Base-by-base conservation (phyloP, 2,888 invertebrate genomes). In the Theretra japonica region DNA sequence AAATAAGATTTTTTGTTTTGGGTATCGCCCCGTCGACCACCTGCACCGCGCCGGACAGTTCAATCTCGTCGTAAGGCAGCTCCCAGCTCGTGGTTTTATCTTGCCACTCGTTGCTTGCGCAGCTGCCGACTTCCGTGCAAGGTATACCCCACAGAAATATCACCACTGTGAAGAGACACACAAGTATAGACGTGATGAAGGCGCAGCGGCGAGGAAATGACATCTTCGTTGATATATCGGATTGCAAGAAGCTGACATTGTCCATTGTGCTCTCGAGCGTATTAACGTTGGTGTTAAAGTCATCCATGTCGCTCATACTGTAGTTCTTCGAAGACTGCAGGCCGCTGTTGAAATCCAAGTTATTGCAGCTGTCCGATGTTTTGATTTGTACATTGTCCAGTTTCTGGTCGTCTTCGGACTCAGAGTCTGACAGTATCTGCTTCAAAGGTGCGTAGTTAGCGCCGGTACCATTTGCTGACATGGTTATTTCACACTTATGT, bases 141-240 rank as follows among this genome's bases (percentile, higher is more conserved):
- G 97, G 97, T 79, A 97, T 90, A 19, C 96, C 95, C 96, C 96
- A 97, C 7, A 97, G 90, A 84, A 97, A 98, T 82, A 96, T 95
- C 59, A 97, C 91, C 69, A 97, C 96, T 8, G 97, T 97, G 73
- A 96, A 91, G 74, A 97, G 89, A 84, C 97, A 98, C 70, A 96
- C 86, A 62, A 97, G 85, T 76, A 97, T 95, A 0, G 97, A 97
- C 15, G 95, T 91, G 23, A 96, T 91, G 78, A 97, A 96, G 58
- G 96, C 96, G 75, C 96, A 95, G 75, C 96, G 96, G 19, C 97
- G 95, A 56, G 96, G 86, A 25, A 95, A 94, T 0, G 97, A 96
- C 97, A 97, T 97, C 76, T 95, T 95, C 74, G 87, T 91, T 7
- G 95, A 95, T 15, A 89, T 80, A 74, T 94, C 93, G 0, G 95